Evolutionary conservation across 2,888 invertebrate genomes (phyloP).

Genomic region (Thymelicus sylvestris): DNA sequence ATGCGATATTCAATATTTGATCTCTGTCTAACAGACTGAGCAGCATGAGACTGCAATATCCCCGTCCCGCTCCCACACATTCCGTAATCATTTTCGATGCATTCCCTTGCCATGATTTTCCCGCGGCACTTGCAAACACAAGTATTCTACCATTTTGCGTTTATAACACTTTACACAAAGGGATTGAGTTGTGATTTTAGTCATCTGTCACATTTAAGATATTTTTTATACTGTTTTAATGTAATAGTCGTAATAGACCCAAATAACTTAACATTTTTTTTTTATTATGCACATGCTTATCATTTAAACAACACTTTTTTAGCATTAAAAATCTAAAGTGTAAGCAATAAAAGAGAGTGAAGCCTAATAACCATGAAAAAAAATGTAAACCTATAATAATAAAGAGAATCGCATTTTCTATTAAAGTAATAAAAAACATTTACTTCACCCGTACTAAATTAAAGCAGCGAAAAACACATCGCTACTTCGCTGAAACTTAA

Average conservation of each 20-base stretch:
- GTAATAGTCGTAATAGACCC: not conserved
- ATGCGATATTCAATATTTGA: conserved; percentile 81
- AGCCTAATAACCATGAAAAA: not conserved
- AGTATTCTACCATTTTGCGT: conserved; percentile 64
- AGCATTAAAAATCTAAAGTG: too few species aligned
- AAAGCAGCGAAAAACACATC: conserved; percentile 38
- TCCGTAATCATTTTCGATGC: conserved; percentile 84
- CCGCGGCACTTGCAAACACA: conserved; percentile 67
- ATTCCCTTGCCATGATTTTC: conserved; percentile 83
- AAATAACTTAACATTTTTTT: too few species aligned
- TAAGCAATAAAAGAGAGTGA: too few species aligned
- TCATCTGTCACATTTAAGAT: conserved; percentile 19
- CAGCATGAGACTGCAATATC: conserved; percentile 76
- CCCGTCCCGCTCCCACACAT: conserved; percentile 76
- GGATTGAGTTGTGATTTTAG: conserved; percentile 45
- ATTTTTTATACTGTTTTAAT: not conserved
- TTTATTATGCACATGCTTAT: too few species aligned
- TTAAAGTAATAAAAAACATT: conserved; percentile 16
- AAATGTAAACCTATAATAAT: not conserved
- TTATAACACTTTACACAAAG: conserved; percentile 52
- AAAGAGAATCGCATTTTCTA: conserved; percentile 13
- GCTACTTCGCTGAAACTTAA: conserved; percentile 39
- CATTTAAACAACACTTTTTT: too few species aligned
- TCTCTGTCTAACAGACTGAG: conserved; percentile 83
- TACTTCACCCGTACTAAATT: conserved; percentile 32